Conservation (phyloP, 2,888 invertebrate species). For the Ernsta delagoae region DNA sequence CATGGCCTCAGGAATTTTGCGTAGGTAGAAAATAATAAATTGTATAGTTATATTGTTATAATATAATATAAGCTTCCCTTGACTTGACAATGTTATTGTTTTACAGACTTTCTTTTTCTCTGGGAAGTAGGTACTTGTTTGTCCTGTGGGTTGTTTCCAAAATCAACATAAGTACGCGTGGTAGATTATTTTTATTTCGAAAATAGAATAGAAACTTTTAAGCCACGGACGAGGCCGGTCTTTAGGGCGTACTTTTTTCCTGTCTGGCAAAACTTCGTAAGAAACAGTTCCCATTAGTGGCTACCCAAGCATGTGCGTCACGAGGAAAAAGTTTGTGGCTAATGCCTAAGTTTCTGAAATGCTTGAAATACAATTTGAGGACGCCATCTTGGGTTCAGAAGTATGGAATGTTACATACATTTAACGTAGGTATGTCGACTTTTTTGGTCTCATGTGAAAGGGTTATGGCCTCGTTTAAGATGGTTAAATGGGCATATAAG, state of each 20-base stretch:
- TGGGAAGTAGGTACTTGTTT: neutral
- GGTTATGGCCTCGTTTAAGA: no score
- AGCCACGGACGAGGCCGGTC: conserved; percentile 57
- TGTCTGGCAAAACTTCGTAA: conserved; percentile 55
- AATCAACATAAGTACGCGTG: conserved; percentile 3
- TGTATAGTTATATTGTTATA: no score
- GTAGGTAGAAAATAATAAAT: neutral
- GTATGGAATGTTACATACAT: conserved; percentile 36
- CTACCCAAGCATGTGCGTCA: conserved; percentile 71
- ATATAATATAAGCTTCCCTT: no score
- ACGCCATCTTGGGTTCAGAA: conserved; percentile 40
- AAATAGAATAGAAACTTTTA: conserved; percentile 43
- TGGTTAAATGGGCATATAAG: no score
- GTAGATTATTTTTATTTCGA: conserved; percentile 11
- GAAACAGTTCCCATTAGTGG: conserved; percentile 73
- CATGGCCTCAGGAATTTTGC: neutral
- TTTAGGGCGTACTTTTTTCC: conserved; percentile 52
- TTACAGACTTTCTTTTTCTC: neutral
- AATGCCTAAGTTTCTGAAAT: conserved; percentile 73
- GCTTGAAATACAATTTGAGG: conserved; percentile 71
- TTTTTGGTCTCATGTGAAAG: no score
- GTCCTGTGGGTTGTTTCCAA: neutral
- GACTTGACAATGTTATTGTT: neutral
- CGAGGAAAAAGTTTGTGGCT: conserved; percentile 68
- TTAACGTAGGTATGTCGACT: no score